These are phyloP conservation scores for Poecilia latipinna DNA, from an alignment of 2,113 vertebrate genomes.

Conservation along the genomic window DNA sequence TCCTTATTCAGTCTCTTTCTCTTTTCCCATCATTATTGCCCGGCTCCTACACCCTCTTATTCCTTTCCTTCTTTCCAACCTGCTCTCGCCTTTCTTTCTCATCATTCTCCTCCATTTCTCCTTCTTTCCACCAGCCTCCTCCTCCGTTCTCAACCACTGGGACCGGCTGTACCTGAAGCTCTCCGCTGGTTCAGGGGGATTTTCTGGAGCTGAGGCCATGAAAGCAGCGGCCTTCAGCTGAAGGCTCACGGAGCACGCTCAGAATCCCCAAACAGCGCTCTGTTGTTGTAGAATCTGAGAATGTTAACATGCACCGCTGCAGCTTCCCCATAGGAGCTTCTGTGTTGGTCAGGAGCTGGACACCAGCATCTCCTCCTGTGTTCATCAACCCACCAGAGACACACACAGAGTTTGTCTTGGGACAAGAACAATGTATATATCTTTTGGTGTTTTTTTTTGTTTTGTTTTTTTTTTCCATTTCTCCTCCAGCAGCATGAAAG, in stretches of 20 bases:
- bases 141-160: conserved; percentile 7
- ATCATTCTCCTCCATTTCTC: neutral
- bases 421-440: neutral
- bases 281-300: neutral
- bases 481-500: neutral
- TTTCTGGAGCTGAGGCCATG: conserved; percentile 59
- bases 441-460: neutral
- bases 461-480: neutral
- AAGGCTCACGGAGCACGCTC: conserved; percentile 27
- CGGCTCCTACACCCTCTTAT: neutral
- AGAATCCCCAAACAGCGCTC: conserved; percentile 40
- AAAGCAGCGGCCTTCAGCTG: conserved; percentile 41
- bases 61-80: neutral
- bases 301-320: conserved; percentile 42
- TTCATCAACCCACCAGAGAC: neutral
- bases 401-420: neutral
- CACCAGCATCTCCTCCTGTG: conserved; percentile 7
- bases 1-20: neutral
- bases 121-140: neutral
- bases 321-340: conserved; percentile 3
- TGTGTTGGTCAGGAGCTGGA: conserved; percentile 9
- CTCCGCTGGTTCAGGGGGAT: conserved; percentile 41
- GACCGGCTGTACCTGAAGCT: conserved; percentile 45
- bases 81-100: neutral
- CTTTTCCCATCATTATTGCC: neutral